Evolutionary conservation across 1,140 invertebrate genomes (phyloP).

Genomic region (Bemisia tabaci): DNA sequence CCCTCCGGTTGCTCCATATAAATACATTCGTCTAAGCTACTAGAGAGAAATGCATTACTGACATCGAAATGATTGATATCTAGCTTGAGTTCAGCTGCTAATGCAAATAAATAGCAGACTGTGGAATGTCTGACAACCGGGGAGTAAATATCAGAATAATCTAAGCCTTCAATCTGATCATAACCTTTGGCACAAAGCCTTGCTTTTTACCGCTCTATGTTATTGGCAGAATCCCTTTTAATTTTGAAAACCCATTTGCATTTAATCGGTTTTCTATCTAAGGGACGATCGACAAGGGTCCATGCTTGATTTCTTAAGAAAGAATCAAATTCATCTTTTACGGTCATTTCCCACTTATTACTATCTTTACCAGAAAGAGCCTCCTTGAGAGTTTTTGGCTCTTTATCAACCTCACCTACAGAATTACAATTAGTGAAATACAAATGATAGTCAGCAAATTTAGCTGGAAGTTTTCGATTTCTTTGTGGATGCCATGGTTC

Average conservation of each 20-base stretch:
- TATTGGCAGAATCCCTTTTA: conserved; percentile 10
- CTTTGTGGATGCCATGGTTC: no score
- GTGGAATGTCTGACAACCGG: conserved; percentile 5
- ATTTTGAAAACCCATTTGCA: conserved; percentile 11
- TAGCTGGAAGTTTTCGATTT: no score
- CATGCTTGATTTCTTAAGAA: conserved; percentile 6
- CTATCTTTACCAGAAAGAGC: no score
- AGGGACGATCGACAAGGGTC: not conserved
- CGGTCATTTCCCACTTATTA: not conserved
- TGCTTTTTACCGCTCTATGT: conserved; percentile 5
- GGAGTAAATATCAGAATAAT: conserved; percentile 6
- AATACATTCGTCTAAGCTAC: conserved; percentile 23
- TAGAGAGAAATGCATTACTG: conserved; percentile 14
- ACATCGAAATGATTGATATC: conserved; percentile 23
- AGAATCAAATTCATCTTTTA: conserved; percentile 8
- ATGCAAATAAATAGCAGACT: conserved; percentile 2
- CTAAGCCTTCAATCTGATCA: conserved; percentile 4
- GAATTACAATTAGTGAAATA: no score
- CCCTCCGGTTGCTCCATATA: conserved; percentile 29
- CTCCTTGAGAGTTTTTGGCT: no score
- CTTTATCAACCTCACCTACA: no score
- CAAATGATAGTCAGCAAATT: no score
- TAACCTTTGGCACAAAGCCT: conserved; percentile 9
- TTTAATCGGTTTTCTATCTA: conserved; percentile 11
- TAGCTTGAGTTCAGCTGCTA: not conserved